Conservation (phyloP, 2,888 invertebrate species). For the Philopedon plagiatum region DNA sequence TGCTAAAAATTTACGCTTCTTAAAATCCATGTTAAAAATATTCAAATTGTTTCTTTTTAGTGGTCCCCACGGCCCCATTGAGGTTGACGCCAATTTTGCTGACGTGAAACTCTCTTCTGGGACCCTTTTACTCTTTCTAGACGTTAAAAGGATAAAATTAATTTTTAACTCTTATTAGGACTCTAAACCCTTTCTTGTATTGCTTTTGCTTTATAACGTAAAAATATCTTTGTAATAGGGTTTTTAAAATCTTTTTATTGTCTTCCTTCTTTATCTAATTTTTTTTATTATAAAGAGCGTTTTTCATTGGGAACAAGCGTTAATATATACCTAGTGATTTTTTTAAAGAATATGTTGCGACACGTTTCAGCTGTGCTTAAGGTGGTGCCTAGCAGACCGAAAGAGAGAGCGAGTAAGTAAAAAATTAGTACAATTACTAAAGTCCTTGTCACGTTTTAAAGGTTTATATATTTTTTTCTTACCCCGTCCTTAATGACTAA, state of each 20-base stretch:
- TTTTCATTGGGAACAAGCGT: no score
- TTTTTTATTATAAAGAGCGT: no score
- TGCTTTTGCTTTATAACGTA: background rate
- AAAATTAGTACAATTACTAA: no score
- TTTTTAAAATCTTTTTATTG: background rate
- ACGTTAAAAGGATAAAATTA: conserved; percentile 61
- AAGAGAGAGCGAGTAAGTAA: no score
- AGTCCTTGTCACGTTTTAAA: no score
- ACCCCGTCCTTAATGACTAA: no score
- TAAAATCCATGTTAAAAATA: conserved; percentile 73
- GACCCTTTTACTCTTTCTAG: conserved; percentile 62
- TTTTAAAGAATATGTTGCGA: no score
- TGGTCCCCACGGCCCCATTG: conserved; percentile 68
- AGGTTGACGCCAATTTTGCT: conserved; percentile 72
- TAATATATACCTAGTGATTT: no score
- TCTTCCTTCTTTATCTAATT: no score
- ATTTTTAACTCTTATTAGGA: conserved; percentile 59
- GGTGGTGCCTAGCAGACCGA: no score
- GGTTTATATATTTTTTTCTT: no score
- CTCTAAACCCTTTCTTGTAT: conserved; percentile 54
- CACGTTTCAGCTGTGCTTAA: no score
- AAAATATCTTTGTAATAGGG: background rate
- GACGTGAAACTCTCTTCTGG: conserved; percentile 68
- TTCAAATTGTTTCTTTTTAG: conserved; percentile 72
- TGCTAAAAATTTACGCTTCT: conserved; percentile 70